Base-by-base conservation (phyloP, 35 echinoderm and acorn worm species). In the Holothuria glaberrima region DNA sequence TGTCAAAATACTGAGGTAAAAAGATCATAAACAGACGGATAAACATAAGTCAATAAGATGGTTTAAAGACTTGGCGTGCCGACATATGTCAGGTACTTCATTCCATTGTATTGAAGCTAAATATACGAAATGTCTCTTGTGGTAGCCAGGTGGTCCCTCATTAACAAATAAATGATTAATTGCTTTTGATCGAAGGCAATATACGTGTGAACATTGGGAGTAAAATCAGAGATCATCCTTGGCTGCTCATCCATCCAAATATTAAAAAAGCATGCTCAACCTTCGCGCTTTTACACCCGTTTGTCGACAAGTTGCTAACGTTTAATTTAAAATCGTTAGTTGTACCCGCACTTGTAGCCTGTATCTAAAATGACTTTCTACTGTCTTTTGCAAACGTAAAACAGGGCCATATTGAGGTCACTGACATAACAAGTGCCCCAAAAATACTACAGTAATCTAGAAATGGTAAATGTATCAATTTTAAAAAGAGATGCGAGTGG, bases 361-460 rank as follows among this genome's bases (percentile, higher is more conserved):
- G 58, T n/a, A 61, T 61, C 58, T 61, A 61, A 61, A 61, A 61
- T 61, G 16, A 61, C 2, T 61, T 61, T 14, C 58, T 61, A n/a
- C 58, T 61, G 58, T 61, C n/a, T 61, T 61, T 61, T 61, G 58
- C 58, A 61, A 61, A 61, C 58, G 58, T 61, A 61, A 61, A 61
- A 61, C n/a, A 14, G n/a, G 0, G n/a, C 0, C n/a, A n/a, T n/a
- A n/a, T n/a, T n/a, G n/a, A n/a, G n/a, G n/a, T n/a, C n/a, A n/a
- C n/a, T n/a, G n/a, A n/a, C n/a, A n/a, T n/a, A n/a, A n/a, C n/a
- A n/a, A n/a, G n/a, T n/a, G n/a, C n/a, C n/a, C n/a, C n/a, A 18
- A 61, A 0, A 3, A 61, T 61, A 61, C 58, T 61, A 61, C 58
- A 61, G n/a, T 61, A 61, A 61, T 61, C 58, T 61, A 61, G n/a